A percentile compares a stretch with the other conserved stretches of the same genome.
phyloP scores from a whole-genome alignment of 2,888 invertebrate genomes.

The Apodemia mormo region DNA sequence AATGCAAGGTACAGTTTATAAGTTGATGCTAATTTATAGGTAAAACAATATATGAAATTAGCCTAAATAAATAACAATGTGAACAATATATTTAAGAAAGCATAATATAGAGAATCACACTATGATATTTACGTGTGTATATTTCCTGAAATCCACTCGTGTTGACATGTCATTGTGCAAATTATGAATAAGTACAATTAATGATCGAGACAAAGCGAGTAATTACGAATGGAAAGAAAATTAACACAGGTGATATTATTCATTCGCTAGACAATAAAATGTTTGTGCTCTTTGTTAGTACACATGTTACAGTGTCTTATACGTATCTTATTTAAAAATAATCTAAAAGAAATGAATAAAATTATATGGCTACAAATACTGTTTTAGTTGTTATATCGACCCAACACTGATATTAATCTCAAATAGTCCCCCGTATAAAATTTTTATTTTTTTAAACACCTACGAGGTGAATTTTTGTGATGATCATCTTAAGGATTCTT shows the following conservation, averaged over 20 bases:
- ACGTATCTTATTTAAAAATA: slow-evolving; percentile 5
- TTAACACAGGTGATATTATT: slow-evolving; percentile 19
- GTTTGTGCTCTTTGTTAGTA: slow-evolving; percentile 8
- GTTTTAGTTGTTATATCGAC: slow-evolving; percentile 9
- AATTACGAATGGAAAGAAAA: slow-evolving; percentile 18
- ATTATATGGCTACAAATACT: slow-evolving; percentile 16
- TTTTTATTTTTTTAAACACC: neutral
- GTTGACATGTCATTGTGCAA: slow-evolving; percentile 11
- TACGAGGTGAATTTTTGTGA: neutral
- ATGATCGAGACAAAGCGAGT: slow-evolving; percentile 16
- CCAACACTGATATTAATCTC: slow-evolving; percentile 4
- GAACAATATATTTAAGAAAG: neutral
- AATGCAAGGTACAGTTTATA: slow-evolving; percentile 8
- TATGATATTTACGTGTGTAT: slow-evolving; percentile 2
- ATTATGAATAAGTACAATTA: slow-evolving; percentile 12
- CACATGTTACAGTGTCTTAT: slow-evolving; percentile 2
- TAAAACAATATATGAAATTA: slow-evolving; percentile 1
- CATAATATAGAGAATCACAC: neutral
- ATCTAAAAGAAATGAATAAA: slow-evolving; percentile 5
- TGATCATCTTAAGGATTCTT: neutral
- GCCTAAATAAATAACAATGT: slow-evolving; percentile 11
- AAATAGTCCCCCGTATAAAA: neutral
- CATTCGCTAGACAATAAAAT: slow-evolving; percentile 9
- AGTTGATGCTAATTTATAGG: neutral
- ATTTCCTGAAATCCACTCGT: slow-evolving; percentile 17